A percentile compares a stretch with the other conserved stretches of the same genome.
Conservation (phyloP, 2,113 vertebrate species). For the Callipepla squamata region DNA sequence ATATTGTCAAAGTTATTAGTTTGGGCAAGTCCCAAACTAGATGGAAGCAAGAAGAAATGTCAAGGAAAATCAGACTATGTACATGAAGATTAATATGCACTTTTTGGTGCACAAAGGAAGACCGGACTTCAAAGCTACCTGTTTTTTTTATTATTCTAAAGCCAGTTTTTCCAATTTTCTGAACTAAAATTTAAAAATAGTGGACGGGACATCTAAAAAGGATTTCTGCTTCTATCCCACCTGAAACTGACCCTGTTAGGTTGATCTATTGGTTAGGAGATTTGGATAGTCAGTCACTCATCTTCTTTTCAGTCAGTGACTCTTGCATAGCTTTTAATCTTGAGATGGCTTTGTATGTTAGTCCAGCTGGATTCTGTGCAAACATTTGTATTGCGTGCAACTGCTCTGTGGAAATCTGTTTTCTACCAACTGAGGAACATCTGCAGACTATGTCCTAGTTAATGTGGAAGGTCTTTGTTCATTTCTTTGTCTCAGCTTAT, state of each 20-base stretch:
- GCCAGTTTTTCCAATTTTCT: not conserved
- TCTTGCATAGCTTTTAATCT: constrained; percentile 20
- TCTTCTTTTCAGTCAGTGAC: not conserved
- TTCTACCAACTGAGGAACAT: constrained; percentile 66
- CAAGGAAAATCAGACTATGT: not conserved
- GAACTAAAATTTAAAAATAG: not conserved
- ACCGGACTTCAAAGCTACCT: not conserved
- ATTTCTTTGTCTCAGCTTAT: constrained; percentile 28
- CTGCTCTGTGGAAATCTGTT: constrained; percentile 68
- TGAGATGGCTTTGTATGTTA: constrained; percentile 13
- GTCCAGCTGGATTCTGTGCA: constrained; percentile 46
- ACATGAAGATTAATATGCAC: not conserved
- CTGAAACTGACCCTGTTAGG: not conserved
- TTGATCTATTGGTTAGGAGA: not conserved
- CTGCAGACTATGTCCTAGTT: constrained; percentile 60
- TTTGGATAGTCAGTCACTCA: not conserved
- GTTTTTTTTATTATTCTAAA: not conserved
- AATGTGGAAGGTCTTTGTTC: constrained; percentile 39
- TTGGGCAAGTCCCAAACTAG: not conserved
- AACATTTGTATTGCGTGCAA: constrained; percentile 54
- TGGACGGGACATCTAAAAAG: not conserved
- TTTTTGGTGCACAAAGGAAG: not conserved
- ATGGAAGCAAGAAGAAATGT: not conserved
- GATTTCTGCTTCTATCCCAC: not conserved
- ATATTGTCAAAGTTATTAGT: not conserved